Evolutionary conservation across 2,888 invertebrate species (phyloP).

Genomic region (Pristionchus arcanus): DNA sequence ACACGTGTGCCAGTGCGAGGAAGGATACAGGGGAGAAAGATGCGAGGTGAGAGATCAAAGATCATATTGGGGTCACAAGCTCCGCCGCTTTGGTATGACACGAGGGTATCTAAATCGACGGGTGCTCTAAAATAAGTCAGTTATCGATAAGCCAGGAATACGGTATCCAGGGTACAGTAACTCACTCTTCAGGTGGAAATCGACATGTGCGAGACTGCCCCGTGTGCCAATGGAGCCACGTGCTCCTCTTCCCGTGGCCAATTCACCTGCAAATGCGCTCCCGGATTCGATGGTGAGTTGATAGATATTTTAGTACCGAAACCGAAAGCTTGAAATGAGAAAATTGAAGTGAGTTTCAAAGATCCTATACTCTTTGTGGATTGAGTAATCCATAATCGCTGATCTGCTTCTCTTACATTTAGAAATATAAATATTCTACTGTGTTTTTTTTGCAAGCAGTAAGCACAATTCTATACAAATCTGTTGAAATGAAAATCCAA

Average conservation of each 20-base stretch:
- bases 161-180: background rate
- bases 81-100: too few species aligned
- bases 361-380: too few species aligned
- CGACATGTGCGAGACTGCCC: conserved; percentile 58
- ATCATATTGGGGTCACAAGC: background rate
- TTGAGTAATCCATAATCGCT: too few species aligned
- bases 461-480: too few species aligned
- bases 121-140: background rate
- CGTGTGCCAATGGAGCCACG: conserved; percentile 84
- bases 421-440: too few species aligned
- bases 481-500: too few species aligned
- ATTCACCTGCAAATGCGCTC: conserved; percentile 71
- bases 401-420: too few species aligned
- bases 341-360: too few species aligned
- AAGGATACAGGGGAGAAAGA: conserved; percentile 66
- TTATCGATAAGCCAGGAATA: background rate
- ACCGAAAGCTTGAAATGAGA: too few species aligned
- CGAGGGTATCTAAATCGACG: too few species aligned
- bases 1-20: conserved; percentile 68
- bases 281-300: conserved; percentile 70
- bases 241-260: conserved; percentile 88
- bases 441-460: too few species aligned
- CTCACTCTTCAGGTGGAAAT: conserved; percentile 67
- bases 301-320: background rate
- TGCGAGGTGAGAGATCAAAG: conserved; percentile 62